phyloP scores from a whole-genome alignment of 2,797 vertebrate species.

The Danionella dracula region DNA sequence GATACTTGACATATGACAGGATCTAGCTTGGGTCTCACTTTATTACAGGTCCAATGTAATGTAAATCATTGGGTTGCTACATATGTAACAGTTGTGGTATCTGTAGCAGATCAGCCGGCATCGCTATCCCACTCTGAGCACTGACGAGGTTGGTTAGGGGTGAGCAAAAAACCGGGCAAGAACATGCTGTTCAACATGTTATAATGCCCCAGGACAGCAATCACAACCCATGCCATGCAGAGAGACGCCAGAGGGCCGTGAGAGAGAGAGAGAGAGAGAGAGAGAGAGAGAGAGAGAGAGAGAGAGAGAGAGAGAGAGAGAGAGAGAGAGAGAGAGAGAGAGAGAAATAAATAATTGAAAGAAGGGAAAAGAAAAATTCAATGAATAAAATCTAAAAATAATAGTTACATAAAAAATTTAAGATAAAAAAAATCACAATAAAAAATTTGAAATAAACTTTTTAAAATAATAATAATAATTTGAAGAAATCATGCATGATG shows the following conservation, averaged over 20 bases:
- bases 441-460: too few species aligned
- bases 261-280: neutral
- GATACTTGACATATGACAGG: conserved; percentile 7
- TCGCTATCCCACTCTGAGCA: conserved; percentile 10
- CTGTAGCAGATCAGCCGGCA: conserved; percentile 9
- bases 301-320: neutral
- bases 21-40: conserved; percentile 3
- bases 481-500: neutral
- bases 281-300: too few species aligned
- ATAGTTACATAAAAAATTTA: too few species aligned
- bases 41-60: neutral
- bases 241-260: neutral
- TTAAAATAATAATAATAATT: too few species aligned
- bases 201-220: conserved; percentile 56
- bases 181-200: conserved; percentile 64
- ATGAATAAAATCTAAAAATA: too few species aligned
- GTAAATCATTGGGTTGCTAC: conserved; percentile 1
- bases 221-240: conserved; percentile 40
- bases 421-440: too few species aligned
- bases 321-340: neutral
- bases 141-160: neutral
- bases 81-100: conserved; percentile 4
- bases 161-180: conserved; percentile 64
- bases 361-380: neutral
- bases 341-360: too few species aligned